These are phyloP conservation scores for Drosophila aff. DNA, from an alignment of 1,140 invertebrate species.

Conservation along the genomic window DNA sequence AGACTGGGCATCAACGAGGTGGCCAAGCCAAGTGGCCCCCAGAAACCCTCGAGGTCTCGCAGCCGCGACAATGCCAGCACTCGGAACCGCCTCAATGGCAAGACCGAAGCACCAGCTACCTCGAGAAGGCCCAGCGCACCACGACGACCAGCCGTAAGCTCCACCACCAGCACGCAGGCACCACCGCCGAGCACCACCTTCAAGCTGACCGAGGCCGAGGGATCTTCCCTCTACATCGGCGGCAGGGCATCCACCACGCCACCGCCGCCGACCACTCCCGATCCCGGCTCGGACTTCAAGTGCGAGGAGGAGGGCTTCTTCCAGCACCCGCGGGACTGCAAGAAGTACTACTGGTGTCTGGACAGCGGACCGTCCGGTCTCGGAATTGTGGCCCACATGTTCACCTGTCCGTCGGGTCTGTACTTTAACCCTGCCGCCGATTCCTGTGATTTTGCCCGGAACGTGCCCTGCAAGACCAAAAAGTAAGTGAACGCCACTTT, in stretches of 20 bases:
- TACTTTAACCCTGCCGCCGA: conserved; percentile 96
- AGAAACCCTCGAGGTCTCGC: conserved; percentile 72
- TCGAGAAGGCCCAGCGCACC: conserved; percentile 21
- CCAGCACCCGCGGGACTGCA: conserved; percentile 96
- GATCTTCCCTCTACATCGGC: conserved; percentile 85
- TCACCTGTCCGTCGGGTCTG: conserved; percentile 96
- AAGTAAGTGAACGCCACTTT: conserved; percentile 85
- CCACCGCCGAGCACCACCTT: conserved; percentile 74
- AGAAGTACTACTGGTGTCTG: conserved; percentile 98
- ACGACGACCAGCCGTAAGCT: conserved; percentile 32
- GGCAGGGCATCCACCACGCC: conserved; percentile 90
- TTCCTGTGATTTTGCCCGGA: conserved; percentile 95
- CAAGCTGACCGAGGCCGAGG: conserved; percentile 73
- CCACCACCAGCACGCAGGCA: conserved; percentile 57
- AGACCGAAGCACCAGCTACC: conserved; percentile 38
- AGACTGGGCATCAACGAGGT: conserved; percentile 83
- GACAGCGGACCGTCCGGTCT: conserved; percentile 95
- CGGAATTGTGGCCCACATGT: conserved; percentile 96
- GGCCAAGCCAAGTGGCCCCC: conserved; percentile 63
- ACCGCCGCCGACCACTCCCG: conserved; percentile 94
- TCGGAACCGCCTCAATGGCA: conserved; percentile 54
- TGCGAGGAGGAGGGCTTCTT: conserved; percentile 97
- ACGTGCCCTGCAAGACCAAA: conserved; percentile 90
- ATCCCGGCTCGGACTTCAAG: conserved; percentile 94
- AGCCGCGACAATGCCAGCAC: conserved; percentile 68